phyloP scores from a whole-genome alignment of 2,888 invertebrate species.

The Ophraella communa region DNA sequence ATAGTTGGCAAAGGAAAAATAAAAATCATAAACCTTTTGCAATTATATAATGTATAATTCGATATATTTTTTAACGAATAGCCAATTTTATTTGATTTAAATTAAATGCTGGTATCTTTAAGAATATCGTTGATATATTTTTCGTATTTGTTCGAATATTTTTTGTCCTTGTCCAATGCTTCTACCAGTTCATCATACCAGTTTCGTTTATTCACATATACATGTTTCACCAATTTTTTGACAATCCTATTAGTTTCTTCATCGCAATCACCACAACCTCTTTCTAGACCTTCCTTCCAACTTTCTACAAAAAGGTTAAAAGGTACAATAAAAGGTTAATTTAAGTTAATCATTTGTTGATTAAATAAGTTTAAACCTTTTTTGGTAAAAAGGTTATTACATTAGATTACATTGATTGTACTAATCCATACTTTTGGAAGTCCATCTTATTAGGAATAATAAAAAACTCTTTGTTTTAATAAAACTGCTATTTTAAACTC shows the following conservation, averaged over 20 bases:
- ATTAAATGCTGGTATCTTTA: neutral
- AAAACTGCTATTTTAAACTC: too few species aligned
- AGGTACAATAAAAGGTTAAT: too few species aligned
- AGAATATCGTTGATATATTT: constrained; percentile 36
- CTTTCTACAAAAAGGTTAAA: constrained; percentile 64
- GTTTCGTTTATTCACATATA: constrained; percentile 68
- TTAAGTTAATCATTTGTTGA: too few species aligned
- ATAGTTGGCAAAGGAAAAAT: too few species aligned
- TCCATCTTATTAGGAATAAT: too few species aligned
- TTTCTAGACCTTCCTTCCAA: constrained; percentile 72
- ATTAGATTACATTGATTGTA: too few species aligned
- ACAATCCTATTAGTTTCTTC: constrained; percentile 67
- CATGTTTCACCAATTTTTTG: constrained; percentile 68
- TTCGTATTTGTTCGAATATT: constrained; percentile 69
- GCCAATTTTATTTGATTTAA: neutral
- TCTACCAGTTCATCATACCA: constrained; percentile 68
- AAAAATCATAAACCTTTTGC: neutral
- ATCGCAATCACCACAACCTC: constrained; percentile 70
- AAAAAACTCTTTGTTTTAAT: too few species aligned
- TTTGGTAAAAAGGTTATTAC: too few species aligned
- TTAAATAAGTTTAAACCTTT: too few species aligned
- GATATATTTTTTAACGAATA: too few species aligned
- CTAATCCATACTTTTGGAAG: too few species aligned
- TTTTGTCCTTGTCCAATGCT: constrained; percentile 72
- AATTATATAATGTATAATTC: too few species aligned